These are phyloP conservation scores for Hapalemur alaotrensis DNA, from an alignment of 2,797 vertebrate species.

Conservation along the genomic window DNA sequence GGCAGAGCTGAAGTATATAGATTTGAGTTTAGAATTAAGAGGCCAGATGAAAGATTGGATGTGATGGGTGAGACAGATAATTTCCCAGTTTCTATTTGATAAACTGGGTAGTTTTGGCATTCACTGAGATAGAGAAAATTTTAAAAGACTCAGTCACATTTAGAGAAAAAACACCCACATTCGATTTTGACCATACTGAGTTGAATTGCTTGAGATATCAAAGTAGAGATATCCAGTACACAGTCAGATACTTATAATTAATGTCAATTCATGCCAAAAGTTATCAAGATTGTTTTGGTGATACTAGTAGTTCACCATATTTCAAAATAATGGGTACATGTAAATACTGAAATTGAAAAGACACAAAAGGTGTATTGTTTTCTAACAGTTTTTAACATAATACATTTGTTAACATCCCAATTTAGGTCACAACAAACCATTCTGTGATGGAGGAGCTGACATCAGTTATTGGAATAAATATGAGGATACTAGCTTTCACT, in stretches of 20 bases:
- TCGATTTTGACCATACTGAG: neutral
- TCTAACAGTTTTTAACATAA: neutral
- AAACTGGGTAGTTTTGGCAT: neutral
- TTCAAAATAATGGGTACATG: neutral
- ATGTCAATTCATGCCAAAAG: neutral
- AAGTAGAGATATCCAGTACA: neutral
- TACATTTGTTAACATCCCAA: neutral
- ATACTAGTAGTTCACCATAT: neutral
- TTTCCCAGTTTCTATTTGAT: neutral
- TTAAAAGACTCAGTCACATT: neutral
- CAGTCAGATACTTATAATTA: neutral
- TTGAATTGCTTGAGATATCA: neutral
- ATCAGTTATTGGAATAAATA: conserved; percentile 87
- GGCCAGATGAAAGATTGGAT: neutral
- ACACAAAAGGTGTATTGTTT: neutral
- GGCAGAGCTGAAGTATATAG: neutral
- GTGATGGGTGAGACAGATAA: neutral
- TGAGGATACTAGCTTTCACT: conserved; percentile 86
- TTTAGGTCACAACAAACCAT: conserved; percentile 88
- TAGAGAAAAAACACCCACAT: neutral
- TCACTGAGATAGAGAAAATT: neutral
- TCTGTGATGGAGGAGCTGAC: conserved; percentile 88
- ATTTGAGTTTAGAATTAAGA: neutral
- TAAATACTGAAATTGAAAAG: neutral
- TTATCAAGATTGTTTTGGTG: neutral